phyloP scores from a whole-genome alignment of 2,888 invertebrate species.

The Andrena trimmerana region DNA sequence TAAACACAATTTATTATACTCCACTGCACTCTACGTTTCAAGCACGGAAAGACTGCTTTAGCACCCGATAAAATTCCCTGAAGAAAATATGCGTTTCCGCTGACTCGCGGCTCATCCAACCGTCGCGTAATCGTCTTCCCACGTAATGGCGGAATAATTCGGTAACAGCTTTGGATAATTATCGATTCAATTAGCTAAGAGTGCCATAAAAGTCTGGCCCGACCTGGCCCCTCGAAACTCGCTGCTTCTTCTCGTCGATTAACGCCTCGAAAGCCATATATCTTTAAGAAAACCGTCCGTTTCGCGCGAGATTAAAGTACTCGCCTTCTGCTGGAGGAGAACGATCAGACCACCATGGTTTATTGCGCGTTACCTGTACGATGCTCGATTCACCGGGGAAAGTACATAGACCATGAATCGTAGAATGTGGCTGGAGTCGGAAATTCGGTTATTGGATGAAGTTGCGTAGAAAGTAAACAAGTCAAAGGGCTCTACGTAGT shows the following conservation, averaged over 20 bases:
- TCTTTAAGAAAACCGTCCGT: conserved; percentile 16
- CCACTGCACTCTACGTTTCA: too few relatives aligned
- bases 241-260: conserved; percentile 25
- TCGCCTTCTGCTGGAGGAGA: background rate
- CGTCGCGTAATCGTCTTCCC: conserved; percentile 72
- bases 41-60: background rate
- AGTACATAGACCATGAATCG: conserved; percentile 3
- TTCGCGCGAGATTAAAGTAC: conserved; percentile 17
- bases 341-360: background rate
- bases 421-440: background rate
- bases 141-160: conserved; percentile 77
- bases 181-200: conserved; percentile 82
- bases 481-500: conserved; percentile 30
- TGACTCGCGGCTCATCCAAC: conserved; percentile 74
- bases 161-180: conserved; percentile 71
- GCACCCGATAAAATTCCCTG: background rate
- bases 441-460: conserved; percentile 21
- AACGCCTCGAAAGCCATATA: conserved; percentile 30
- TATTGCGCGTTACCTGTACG: conserved; percentile 6
- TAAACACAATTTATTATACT: too few relatives aligned
- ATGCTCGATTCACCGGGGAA: background rate
- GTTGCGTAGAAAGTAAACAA: conserved; percentile 29
- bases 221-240: conserved; percentile 1
- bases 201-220: conserved; percentile 77
- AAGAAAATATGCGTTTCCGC: conserved; percentile 53